Conservation (phyloP, 1,140 invertebrate genomes). For the Phymorhynchus buccinoides region DNA sequence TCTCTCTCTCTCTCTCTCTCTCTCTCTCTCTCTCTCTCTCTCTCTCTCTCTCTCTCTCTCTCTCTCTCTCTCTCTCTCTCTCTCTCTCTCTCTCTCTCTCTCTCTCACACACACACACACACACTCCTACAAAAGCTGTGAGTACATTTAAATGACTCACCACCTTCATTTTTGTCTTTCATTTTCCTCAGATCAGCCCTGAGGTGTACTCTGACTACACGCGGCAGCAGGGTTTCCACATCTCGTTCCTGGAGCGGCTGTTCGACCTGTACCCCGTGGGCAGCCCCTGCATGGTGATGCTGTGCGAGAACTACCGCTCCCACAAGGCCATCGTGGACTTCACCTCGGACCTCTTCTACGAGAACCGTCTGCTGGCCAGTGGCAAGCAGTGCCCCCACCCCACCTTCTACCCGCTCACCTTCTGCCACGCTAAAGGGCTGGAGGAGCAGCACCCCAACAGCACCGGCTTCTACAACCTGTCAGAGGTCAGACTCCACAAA, state of each 20-base stretch:
- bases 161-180: no score
- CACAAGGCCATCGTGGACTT: constrained; percentile 87
- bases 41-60: no score
- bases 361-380: constrained; percentile 83
- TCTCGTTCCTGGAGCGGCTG: constrained; percentile 85
- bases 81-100: no score
- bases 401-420: constrained; percentile 84
- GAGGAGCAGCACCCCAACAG: constrained; percentile 85
- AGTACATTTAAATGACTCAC: no score
- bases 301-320: constrained; percentile 90
- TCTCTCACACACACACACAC: no score
- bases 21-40: no score
- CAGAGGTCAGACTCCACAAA: constrained; percentile 78
- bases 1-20: no score
- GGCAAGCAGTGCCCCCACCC: constrained; percentile 81
- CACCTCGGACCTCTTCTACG: constrained; percentile 88
- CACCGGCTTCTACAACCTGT: constrained; percentile 88
- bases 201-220: constrained; percentile 88
- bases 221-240: constrained; percentile 83
- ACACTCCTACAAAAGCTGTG: no score
- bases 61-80: no score
- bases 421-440: constrained; percentile 86
- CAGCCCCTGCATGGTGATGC: constrained; percentile 85
- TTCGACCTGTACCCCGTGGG: constrained; percentile 84
- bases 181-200: constrained; percentile 78